Conservation (phyloP, 2,888 invertebrate genomes). For the Eueremaeus valkanovi region DNA sequence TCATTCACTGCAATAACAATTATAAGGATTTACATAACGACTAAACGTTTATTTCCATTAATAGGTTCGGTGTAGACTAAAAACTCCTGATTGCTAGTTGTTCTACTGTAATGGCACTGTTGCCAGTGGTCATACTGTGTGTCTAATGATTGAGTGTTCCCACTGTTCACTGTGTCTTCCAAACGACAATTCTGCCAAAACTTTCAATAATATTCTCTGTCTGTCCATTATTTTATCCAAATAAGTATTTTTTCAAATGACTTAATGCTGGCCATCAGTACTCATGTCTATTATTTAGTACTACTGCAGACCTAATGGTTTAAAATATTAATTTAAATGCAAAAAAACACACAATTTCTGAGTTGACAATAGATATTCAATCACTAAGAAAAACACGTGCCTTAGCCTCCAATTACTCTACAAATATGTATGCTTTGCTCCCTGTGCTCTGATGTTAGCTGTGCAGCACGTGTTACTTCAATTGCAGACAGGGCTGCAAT, state of each 20-base stretch:
- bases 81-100: conserved; percentile 24
- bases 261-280: background rate
- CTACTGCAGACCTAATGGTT: background rate
- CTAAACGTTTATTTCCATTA: background rate
- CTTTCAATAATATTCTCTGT: background rate
- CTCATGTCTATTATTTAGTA: background rate
- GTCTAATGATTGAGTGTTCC: conserved; percentile 25
- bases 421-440: background rate
- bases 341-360: background rate
- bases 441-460: conserved; percentile 9
- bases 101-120: background rate
- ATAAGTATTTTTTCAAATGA: conserved; percentile 18
- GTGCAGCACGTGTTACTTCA: conserved; percentile 13
- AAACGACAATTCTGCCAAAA: conserved; percentile 12
- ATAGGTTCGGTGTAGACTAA: background rate
- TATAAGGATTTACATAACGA: background rate
- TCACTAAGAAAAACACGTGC: conserved; percentile 18
- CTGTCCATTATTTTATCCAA: conserved; percentile 22
- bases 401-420: conserved; percentile 5
- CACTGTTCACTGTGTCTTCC: conserved; percentile 2
- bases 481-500: background rate
- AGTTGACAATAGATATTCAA: background rate
- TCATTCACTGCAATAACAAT: background rate
- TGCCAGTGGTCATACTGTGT: conserved; percentile 33
- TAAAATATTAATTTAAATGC: conserved; percentile 15